Base-by-base conservation (phyloP, 2,113 vertebrate species). In the Tympanuchus pallidicinctus region DNA sequence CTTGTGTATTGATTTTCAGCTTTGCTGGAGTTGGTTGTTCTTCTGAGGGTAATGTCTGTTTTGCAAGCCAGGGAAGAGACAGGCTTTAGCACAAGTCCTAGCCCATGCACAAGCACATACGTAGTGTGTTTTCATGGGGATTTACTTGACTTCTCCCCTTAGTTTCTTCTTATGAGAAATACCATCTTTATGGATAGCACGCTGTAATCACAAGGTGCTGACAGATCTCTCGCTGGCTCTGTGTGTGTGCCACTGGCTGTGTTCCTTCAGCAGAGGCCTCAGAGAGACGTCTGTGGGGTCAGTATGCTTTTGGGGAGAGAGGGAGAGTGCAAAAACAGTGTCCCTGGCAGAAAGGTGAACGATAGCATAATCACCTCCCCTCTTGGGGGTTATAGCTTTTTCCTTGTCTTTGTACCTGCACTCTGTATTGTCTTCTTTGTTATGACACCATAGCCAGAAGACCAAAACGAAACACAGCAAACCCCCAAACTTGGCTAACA, bases 291-390 rank as follows among this genome's bases (percentile, higher is more conserved):
- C 69, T 30, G 22, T 10, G 64, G 74, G 73, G 27, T 64, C 42
- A 32, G 21, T 8, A 24, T 0, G 6, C 52, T 67, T 45, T 52
- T 0, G 1, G 21, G 24, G 13, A 57, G 14, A 4, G 10, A 38
- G 15, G 4, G 13, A 1, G 28, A 4, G 11, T 13, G 38, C 18
- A 7, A 1, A 2, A 28, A 9, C 5, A 28, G 8, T 4, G 9
- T 40, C 11, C 12, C 10, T 52, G 69, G 40, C 20, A 74, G 34
- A 56, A 73, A 61, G 30, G 22, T 45, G 43, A 54, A 74, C 4
- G 13, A 32, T 21, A 14, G 10, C 17, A 4, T 21, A 45, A 43
- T n/a, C 38, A 60, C 24, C 5, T 8, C 10, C 56, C 28, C 21
- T 48, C 10, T 22, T 54, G 6, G 11, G 65, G 48, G 13, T 56